These are phyloP conservation scores for Drosophila sulfurigaster DNA, from an alignment of 1,140 invertebrate genomes.

Conservation along the genomic window DNA sequence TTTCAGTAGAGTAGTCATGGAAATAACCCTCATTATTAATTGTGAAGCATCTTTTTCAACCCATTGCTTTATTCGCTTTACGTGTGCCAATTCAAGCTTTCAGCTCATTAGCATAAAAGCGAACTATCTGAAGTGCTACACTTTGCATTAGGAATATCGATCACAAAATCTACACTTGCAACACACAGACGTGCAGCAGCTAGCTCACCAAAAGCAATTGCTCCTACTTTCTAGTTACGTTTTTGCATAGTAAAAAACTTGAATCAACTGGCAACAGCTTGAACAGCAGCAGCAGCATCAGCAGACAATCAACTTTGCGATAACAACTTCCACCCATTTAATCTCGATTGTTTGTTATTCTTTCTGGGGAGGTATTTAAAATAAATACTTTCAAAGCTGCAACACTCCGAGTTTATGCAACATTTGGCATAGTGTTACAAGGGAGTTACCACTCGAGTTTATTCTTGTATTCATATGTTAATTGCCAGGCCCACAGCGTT, in stretches of 20 bases:
- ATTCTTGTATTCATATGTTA: constrained; percentile 25
- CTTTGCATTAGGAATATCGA: neutral
- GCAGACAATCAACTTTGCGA: constrained; percentile 16
- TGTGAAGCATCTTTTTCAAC: neutral
- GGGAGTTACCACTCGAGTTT: neutral
- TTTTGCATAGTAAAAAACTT: neutral
- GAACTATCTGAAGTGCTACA: neutral
- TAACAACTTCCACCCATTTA: constrained; percentile 24
- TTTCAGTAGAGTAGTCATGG: too few relatives aligned
- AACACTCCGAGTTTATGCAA: constrained; percentile 14
- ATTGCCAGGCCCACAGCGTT: constrained; percentile 40
- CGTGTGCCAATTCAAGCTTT: neutral
- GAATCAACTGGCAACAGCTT: constrained; percentile 13
- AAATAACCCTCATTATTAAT: neutral
- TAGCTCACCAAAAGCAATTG: neutral
- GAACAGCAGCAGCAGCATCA: neutral
- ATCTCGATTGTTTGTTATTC: constrained; percentile 32
- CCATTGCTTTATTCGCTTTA: neutral
- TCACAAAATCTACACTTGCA: neutral
- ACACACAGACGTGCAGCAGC: neutral
- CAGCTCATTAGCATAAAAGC: constrained; percentile 9
- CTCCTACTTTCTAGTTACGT: neutral
- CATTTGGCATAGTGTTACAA: constrained; percentile 16
- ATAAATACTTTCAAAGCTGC: constrained; percentile 25
- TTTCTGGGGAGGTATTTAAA: constrained; percentile 33